Base-by-base conservation (phyloP, 2,888 invertebrate species). In the Athetis lepigone region DNA sequence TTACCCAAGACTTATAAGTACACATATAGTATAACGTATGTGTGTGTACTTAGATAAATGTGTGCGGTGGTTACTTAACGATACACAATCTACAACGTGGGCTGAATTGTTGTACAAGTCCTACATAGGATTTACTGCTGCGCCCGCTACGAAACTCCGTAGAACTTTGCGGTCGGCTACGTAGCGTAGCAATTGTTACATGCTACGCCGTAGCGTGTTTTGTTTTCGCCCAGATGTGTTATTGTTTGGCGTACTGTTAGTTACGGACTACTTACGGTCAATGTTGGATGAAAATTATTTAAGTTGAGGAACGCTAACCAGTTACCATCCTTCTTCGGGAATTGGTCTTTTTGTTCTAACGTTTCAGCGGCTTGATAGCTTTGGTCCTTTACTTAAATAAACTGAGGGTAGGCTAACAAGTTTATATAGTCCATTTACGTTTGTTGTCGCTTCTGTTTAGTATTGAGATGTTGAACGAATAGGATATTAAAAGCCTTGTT, bases 61-160 rank as follows among this genome's bases (percentile, higher is more conserved):
- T 79, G 66, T 61, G 78, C 67, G 79, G 80, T 85, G 61, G 71
- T 83, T 77, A 76, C 77, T 77, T 82, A 81, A 83, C 83, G 83
- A 84, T 81, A 85, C 75, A 84, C 82, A 77, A 80, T 81, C 63
- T 74, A 81, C 81, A 74, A 80, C 77, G 80, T 79, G 71, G 77
- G 69, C 77, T 73, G 79, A 83, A 85, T 77, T 79, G 81, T 83
- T 83, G 72, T 75, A 80, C 67, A 83, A 85, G 78, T 80, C 76
- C 77, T 79, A 83, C 85, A 82, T 76, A 77, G 79, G 79, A 84
- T 84, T 85, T 82, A 85, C 80, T 76, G 81, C 81, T 80, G 85
- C 85, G 85, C 80, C 70, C 74, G 86, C 85, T 83, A 84, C 88
- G 82, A 80, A 85, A 85, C 80, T 85, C 82, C 69, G 84, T 84